Percentiles rank a stretch among this genome's conserved stretches.
Conservation (phyloP, 2,797 vertebrate species). For the Anomalospiza imberbis region DNA sequence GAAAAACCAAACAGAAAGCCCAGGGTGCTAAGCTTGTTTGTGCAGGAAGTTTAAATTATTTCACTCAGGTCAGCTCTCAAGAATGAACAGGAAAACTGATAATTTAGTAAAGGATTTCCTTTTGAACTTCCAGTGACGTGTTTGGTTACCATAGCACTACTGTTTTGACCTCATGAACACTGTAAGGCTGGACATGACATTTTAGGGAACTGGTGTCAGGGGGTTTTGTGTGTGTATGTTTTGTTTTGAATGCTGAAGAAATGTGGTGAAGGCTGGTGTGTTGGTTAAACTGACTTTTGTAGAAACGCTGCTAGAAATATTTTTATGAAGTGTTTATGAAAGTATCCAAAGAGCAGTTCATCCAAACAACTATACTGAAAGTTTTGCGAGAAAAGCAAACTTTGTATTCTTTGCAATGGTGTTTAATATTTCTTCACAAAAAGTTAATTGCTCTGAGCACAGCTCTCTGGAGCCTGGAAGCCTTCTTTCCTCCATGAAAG, state of each 20-base stretch:
- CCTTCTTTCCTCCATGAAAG: not conserved
- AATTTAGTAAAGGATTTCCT: constrained; percentile 45
- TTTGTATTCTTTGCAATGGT: not conserved
- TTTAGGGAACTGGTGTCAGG: not conserved
- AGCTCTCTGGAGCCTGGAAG: not conserved
- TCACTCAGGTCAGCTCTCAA: not conserved
- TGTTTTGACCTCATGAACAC: not conserved
- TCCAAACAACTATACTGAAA: not conserved
- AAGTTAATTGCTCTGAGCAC: not conserved
- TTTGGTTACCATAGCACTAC: not conserved
- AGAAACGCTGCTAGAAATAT: not conserved
- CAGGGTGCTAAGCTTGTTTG: not conserved
- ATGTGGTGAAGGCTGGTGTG: not conserved
- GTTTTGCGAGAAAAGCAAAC: not conserved
- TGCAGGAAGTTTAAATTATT: constrained; percentile 4
- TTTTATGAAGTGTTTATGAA: not conserved
- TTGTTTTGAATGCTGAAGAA: not conserved
- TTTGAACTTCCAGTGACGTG: not conserved
- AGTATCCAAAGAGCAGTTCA: not conserved
- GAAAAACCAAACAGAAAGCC: not conserved
- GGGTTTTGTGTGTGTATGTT: not conserved
- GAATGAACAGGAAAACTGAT: constrained; percentile 24
- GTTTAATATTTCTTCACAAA: not conserved
- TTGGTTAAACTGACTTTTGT: not conserved
- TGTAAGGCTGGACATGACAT: not conserved